Evolutionary conservation across 2,888 invertebrate species (phyloP).

Genomic region (Argyresthia albistria): DNA sequence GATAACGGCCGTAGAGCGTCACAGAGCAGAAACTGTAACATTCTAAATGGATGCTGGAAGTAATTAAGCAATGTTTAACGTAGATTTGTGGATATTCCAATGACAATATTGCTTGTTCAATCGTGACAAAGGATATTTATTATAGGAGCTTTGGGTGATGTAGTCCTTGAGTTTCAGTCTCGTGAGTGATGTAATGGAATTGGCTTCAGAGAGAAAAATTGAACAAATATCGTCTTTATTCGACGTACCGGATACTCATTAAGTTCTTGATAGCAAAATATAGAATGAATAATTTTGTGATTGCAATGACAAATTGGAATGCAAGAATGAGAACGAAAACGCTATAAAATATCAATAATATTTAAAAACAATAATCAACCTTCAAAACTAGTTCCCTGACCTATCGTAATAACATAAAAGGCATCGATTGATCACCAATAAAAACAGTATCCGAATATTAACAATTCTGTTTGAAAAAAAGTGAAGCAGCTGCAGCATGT

Average conservation of each 20-base stretch:
- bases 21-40: conserved; percentile 43
- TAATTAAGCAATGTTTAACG: conserved; percentile 49
- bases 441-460: too few relatives aligned
- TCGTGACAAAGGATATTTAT: conserved; percentile 22
- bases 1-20: conserved; percentile 47
- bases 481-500: not conserved
- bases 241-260: not conserved
- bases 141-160: not conserved
- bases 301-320: too few relatives aligned
- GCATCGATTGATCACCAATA: too few relatives aligned
- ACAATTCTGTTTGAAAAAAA: not conserved
- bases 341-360: too few relatives aligned
- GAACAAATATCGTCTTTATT: conserved; percentile 7
- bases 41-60: conserved; percentile 40
- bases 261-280: too few relatives aligned
- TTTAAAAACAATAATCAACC: too few relatives aligned
- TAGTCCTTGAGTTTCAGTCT: too few relatives aligned
- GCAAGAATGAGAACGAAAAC: too few relatives aligned
- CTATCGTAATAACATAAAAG: too few relatives aligned
- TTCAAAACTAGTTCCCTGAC: not conserved
- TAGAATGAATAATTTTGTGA: too few relatives aligned
- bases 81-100: conserved; percentile 32
- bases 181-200: too few relatives aligned
- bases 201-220: too few relatives aligned
- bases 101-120: conserved; percentile 35